phyloP scores from a whole-genome alignment of 2,888 invertebrate genomes.

The Drosophila colorata region DNA sequence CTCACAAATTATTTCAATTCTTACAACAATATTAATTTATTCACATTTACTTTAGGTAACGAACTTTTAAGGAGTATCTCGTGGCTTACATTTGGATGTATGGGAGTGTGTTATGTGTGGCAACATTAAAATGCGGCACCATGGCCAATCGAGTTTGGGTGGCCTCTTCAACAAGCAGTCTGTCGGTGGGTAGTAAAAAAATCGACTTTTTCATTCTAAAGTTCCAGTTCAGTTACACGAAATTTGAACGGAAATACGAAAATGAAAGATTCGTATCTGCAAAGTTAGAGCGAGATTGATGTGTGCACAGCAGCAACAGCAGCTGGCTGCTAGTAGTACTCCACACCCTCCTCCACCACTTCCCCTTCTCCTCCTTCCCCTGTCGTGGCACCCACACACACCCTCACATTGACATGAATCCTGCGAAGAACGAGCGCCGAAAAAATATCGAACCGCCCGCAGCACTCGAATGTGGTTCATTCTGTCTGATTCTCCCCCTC shows the following conservation, averaged over 20 bases:
- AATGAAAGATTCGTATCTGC: constrained; percentile 78
- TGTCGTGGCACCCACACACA: constrained; percentile 1
- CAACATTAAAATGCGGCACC: constrained; percentile 56
- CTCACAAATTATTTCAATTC: too few relatives aligned
- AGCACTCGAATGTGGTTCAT: constrained; percentile 63
- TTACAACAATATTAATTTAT: too few relatives aligned
- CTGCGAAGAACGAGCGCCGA: constrained; percentile 17
- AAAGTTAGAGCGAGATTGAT: constrained; percentile 74
- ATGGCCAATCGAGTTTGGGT: constrained; percentile 33
- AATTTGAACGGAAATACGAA: constrained; percentile 77
- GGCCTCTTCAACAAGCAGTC: constrained; percentile 39
- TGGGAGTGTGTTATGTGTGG: constrained; percentile 14
- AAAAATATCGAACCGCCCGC: constrained; percentile 68
- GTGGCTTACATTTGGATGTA: neutral
- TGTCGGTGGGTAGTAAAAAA: constrained; percentile 24
- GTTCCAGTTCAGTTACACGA: constrained; percentile 70
- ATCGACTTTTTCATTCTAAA: constrained; percentile 46
- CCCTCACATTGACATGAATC: constrained; percentile 22
- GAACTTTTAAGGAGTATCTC: constrained; percentile 6
- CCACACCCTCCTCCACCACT: neutral
- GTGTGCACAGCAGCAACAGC: constrained; percentile 60
- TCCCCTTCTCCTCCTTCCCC: neutral
- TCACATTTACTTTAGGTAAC: neutral
- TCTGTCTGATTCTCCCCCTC: constrained; percentile 22
- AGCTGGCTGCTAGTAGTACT: constrained; percentile 27